Evolutionary conservation across 2,888 invertebrate genomes (phyloP).

Genomic region (Tuberolachnus salignus): DNA sequence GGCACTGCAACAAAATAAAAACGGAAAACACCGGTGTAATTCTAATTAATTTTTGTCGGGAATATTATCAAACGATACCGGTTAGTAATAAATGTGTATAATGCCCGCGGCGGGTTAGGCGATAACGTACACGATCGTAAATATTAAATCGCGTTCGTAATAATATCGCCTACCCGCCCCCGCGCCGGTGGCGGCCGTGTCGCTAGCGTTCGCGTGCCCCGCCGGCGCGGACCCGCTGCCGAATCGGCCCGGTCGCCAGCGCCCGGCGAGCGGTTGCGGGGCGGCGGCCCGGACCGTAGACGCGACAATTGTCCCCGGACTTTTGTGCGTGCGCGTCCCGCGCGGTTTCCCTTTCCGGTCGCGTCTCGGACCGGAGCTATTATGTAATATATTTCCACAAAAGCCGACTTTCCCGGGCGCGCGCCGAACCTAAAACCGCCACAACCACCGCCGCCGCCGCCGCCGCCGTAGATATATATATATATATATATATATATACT

Average conservation of each 20-base stretch:
- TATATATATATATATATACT: too few species aligned
- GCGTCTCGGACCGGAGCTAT: constrained; percentile 54
- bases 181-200: too few species aligned
- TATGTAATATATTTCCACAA: constrained; percentile 39
- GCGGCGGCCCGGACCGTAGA: neutral
- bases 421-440: too few species aligned
- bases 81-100: neutral
- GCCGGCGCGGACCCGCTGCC: neutral
- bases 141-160: constrained; percentile 41
- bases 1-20: constrained; percentile 75
- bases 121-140: constrained; percentile 13
- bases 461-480: neutral
- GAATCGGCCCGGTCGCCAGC: neutral
- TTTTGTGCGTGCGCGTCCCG: constrained; percentile 46
- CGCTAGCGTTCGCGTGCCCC: too few species aligned
- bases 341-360: constrained; percentile 53
- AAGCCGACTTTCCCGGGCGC: constrained; percentile 36
- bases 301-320: constrained; percentile 48
- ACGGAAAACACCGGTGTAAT: neutral
- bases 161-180: neutral
- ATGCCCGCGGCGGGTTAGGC: neutral
- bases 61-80: neutral
- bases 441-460: neutral
- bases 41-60: neutral
- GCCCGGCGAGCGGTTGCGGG: too few species aligned